These are phyloP conservation scores for Lepidocolaptes lacrymiger DNA, from an alignment of 2,797 vertebrate genomes.

Conservation along the genomic window DNA sequence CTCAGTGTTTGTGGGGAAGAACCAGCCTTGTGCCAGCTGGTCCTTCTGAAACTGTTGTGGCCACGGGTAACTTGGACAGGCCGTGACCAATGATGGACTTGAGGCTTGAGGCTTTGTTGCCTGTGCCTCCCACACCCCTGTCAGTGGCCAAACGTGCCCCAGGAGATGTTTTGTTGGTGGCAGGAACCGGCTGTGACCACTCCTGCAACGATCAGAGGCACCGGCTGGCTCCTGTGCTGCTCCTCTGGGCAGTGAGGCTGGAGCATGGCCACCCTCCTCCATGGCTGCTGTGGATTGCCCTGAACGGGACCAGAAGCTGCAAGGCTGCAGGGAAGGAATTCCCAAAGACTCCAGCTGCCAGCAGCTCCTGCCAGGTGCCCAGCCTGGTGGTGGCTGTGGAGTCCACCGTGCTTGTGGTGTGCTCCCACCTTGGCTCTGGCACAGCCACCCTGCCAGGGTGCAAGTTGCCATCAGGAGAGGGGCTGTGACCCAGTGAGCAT, in stretches of 20 bases:
- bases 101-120: neutral
- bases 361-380: neutral
- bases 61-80: neutral
- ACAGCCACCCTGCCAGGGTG: neutral
- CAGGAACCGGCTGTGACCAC: neutral
- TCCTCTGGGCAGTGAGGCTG: rapidly evolving
- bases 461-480: no score
- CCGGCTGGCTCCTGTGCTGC: neutral
- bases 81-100: neutral
- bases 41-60: neutral
- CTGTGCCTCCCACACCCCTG: rapidly evolving
- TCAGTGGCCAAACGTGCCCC: rapidly evolving
- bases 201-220: neutral
- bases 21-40: neutral
- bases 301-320: rapidly evolving
- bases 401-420: neutral
- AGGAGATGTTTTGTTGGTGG: neutral
- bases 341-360: neutral
- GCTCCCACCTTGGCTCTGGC: neutral
- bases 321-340: neutral
- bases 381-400: rapidly evolving
- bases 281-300: rapidly evolving
- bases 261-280: neutral
- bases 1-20: neutral
- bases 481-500: neutral